Evolutionary conservation across 2,797 vertebrate species (phyloP).

Genomic region (Bothrops alternatus): DNA sequence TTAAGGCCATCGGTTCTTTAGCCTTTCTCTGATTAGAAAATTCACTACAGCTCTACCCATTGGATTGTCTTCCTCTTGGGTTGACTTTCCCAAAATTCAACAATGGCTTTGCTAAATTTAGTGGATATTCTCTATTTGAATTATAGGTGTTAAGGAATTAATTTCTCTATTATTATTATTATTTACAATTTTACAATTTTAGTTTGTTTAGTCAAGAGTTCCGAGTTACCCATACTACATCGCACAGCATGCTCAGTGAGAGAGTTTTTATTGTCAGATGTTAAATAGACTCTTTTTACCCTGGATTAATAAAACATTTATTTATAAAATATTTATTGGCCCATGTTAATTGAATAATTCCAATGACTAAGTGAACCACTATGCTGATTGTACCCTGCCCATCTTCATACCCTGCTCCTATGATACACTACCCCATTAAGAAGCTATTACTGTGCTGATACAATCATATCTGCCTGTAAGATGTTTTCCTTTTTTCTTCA

Average conservation of each 20-base stretch:
- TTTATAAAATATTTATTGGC: neutral
- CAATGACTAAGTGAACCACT: neutral
- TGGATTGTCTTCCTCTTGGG: neutral
- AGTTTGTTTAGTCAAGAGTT: neutral
- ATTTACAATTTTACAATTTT: too few species aligned
- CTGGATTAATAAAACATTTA: neutral
- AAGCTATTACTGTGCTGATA: constrained; percentile 9
- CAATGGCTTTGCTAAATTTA: neutral
- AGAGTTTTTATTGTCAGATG: neutral
- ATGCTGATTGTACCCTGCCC: neutral
- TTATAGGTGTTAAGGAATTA: too few species aligned
- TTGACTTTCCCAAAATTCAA: neutral
- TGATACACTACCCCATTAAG: constrained; percentile 14
- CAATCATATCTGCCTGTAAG: neutral
- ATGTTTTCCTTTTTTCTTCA: neutral
- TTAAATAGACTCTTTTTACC: neutral
- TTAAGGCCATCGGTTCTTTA: too few species aligned
- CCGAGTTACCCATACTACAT: neutral
- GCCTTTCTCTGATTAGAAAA: too few species aligned
- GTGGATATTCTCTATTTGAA: neutral
- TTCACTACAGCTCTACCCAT: neutral
- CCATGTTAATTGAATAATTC: neutral
- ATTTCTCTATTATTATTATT: too few species aligned
- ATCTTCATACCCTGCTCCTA: neutral
- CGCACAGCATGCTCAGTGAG: neutral